Evolutionary conservation across 2,888 invertebrate species (phyloP), one percentile per base, ranked within the genome.

Genomic region (Drosophila falleni): DNA sequence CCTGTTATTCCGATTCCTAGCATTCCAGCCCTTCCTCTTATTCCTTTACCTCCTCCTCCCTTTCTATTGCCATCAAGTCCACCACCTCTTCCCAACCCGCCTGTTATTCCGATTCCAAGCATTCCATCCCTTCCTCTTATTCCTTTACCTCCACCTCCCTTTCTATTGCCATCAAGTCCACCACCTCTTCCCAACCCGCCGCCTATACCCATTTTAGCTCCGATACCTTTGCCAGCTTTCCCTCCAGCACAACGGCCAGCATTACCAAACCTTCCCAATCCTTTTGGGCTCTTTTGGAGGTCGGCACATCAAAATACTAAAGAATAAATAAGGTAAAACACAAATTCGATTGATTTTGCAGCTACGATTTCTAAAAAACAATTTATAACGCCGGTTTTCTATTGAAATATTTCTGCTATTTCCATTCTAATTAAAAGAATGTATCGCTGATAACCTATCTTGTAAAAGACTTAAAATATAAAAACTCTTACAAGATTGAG

Each of bases 211-310:
- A 11, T n/a, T 11, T 8, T n/a, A 6, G 11, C 37, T 23, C 19
- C 23, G 1, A 23, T 44, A 11, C 44, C 44, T 0, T 42, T 11
- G 10, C 19, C 19, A 1, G 2, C 9, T 26, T 46, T 46, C 2
- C 44, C 23, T 19, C 13, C 16, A 13, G 2, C 19, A 0, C 33
- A 35, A 35, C 13, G 33, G 1, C 50, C 50, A 9, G 13, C 33
- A 2, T 50, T 50, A 0, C 50, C 50, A 50, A 50, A 9, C 13
- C 19, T 35, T 35, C 50, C 50, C 9, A 50, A 54, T 15, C 56
- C 56, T 1, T 46, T 58, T 46, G 46, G 56, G 3, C 37, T 46
- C 37, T n/a, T 35, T 8, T 56, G 42, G 31, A 46, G 56, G n/a
- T 46, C 56, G 2, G 23, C 42, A 23, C 33, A 56, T 19, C 31